Evolutionary conservation across 2,797 vertebrate genomes (phyloP), one percentile per base, ranked within the genome.

Genomic region (Pogoniulus pusillus): DNA sequence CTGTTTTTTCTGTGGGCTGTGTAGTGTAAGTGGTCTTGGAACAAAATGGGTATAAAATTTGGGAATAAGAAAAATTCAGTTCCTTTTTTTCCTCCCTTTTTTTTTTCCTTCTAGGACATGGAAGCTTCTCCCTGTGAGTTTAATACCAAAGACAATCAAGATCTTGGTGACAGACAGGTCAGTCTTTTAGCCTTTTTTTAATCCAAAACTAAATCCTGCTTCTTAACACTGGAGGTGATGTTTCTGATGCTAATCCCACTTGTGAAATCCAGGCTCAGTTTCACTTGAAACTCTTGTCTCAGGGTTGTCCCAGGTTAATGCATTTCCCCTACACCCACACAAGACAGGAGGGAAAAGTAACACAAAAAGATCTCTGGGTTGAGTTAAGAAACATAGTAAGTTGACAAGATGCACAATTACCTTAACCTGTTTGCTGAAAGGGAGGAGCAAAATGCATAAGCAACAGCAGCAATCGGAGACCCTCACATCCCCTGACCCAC

Each of bases 71-170:
- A 4, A 39, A 39, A 55, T 58, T 34, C 23, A 16, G 24, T 51
- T 16, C 5, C 3, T 11, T 23, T 53, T 45, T 6, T 7, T 23
- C 49, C 39, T 23, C n/a, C 59, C 59, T 4, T 12, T 3, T 69
- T 39, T 9, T 5, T 9, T 70, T 62, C n/a, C 35, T 49, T 32
- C 70, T 47, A 82, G 90, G 80, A 76, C 7, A 69, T 66, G 93
- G 76, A 93, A 84, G 64, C 68, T 77, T 84, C 89, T 85, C 74
- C 84, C 64, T 86, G 72, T 88, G 93, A 95, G 89, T 93, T 94
- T 71, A 74, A 93, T 83, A 73, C 80, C 72, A 93, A 93, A 95
- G 91, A 41, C 30, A 83, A n/a, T 26, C 64, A 80, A 79, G 78
- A 58, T 53, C 71, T 57, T 12, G 24, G 41, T 85, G 86, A 54